A percentile compares a stretch with the other conserved stretches of the same genome.
These are phyloP conservation scores for Anguilla obscura DNA, from an alignment of 2,797 vertebrate genomes.

Conservation along the genomic window DNA sequence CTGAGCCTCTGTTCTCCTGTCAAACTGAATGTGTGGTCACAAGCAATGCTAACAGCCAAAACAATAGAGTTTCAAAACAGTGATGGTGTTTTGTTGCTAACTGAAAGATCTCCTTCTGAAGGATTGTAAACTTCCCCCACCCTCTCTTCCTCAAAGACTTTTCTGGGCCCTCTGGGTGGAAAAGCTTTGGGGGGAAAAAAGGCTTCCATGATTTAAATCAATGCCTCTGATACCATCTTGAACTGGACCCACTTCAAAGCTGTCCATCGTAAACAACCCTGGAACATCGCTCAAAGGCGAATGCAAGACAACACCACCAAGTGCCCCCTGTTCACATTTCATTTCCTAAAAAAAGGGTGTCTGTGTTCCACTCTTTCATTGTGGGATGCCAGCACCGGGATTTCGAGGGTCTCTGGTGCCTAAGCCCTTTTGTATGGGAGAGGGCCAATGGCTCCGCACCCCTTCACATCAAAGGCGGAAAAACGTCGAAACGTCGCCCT, in stretches of 20 bases:
- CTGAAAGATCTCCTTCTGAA: conserved; percentile 43
- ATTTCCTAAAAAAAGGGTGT: conserved; percentile 58
- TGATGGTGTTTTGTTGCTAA: conserved; percentile 43
- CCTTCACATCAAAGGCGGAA: conserved; percentile 70
- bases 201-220: conserved; percentile 52
- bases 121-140: conserved; percentile 38
- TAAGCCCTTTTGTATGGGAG: conserved; percentile 71
- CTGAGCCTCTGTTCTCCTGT: conserved; percentile 54
- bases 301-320: conserved; percentile 55
- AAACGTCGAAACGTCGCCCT: conserved; percentile 64
- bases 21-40: conserved; percentile 48
- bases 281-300: conserved; percentile 57
- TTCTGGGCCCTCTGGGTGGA: conserved; percentile 31
- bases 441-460: conserved; percentile 71
- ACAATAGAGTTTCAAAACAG: conserved; percentile 44
- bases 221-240: conserved; percentile 60
- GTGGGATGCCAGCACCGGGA: conserved; percentile 69
- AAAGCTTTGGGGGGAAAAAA: conserved; percentile 28
- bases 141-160: background rate
- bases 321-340: conserved; percentile 55
- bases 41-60: conserved; percentile 46
- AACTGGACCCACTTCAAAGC: conserved; percentile 62
- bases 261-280: conserved; percentile 59
- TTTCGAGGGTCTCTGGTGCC: conserved; percentile 67
- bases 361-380: conserved; percentile 58